Percentiles rank a stretch among this genome's conserved stretches.
Evolutionary conservation across 2,113 vertebrate species (phyloP).

Genomic region (Osmerus eperlanus): DNA sequence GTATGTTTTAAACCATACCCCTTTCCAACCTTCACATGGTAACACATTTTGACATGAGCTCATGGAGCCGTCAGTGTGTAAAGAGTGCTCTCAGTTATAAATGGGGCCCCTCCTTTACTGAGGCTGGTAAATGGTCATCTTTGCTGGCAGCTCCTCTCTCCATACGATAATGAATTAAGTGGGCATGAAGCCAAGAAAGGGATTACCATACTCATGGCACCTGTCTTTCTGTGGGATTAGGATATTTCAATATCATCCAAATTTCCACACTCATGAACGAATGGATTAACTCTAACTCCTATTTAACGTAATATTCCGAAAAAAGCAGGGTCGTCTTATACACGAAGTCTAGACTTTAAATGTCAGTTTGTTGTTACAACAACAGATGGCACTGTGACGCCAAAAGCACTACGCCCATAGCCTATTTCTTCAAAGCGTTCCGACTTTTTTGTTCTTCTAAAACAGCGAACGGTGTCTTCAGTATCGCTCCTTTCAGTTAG

Average conservation of each 20-base stretch:
- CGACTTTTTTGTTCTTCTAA: no score
- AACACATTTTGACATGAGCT: conserved; percentile 17
- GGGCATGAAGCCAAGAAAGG: conserved; percentile 40
- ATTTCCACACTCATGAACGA: conserved; percentile 23
- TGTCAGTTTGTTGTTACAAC: not conserved
- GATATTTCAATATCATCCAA: conserved; percentile 51
- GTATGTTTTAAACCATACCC: conserved; percentile 5
- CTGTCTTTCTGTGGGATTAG: conserved; percentile 7
- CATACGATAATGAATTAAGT: conserved; percentile 61
- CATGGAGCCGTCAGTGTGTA: conserved; percentile 20
- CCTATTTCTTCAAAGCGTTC: no score
- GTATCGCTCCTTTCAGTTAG: no score
- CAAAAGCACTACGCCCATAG: no score
- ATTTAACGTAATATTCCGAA: not conserved
- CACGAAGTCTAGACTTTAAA: not conserved
- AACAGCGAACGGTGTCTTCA: no score
- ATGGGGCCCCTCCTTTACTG: conserved; percentile 24
- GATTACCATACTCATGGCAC: conserved; percentile 31
- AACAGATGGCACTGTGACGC: conserved; percentile 21
- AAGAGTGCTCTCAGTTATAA: conserved; percentile 23
- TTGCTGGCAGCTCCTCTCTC: conserved; percentile 9
- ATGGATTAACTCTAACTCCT: conserved; percentile 30
- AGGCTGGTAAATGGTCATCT: conserved; percentile 33
- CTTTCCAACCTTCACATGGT: conserved; percentile 14
- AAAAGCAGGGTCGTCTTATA: not conserved